Conservation (phyloP, 2,888 invertebrate genomes). For the Callyntrura guangdongensis region DNA sequence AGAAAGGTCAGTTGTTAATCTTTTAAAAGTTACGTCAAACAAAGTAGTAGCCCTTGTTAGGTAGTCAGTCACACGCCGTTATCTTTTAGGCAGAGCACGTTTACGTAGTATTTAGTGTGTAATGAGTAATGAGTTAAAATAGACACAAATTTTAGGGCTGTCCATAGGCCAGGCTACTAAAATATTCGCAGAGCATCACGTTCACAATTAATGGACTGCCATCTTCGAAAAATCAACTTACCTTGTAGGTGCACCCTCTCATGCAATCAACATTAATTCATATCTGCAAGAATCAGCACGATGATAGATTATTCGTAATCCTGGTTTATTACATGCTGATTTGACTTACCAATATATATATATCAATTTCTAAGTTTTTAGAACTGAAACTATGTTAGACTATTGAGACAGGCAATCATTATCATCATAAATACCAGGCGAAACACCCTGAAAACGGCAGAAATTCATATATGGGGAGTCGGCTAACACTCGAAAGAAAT, state of each 20-base stretch:
- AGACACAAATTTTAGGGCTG: too few relatives aligned
- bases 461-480: neutral
- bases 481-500: neutral
- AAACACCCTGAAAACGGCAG: neutral
- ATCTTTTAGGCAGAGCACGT: too few relatives aligned
- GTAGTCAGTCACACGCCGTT: too few relatives aligned
- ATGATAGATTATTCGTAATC: neutral
- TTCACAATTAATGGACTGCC: too few relatives aligned
- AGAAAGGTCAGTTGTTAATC: too few relatives aligned
- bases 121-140: too few relatives aligned
- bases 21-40: too few relatives aligned
- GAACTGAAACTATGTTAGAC: slow-evolving; percentile 34
- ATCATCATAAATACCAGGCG: neutral
- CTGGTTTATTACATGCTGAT: slow-evolving; percentile 9
- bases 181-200: too few relatives aligned
- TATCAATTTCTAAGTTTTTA: neutral
- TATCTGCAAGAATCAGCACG: neutral
- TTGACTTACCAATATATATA: neutral
- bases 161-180: too few relatives aligned
- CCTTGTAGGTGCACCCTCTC: too few relatives aligned
- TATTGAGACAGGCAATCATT: slow-evolving; percentile 58
- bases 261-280: neutral
- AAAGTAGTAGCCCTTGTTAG: too few relatives aligned
- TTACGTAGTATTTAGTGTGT: too few relatives aligned
- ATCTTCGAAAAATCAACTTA: neutral